Evolutionary conservation across 2,888 invertebrate genomes (phyloP).

Genomic region (Tipula confusa): DNA sequence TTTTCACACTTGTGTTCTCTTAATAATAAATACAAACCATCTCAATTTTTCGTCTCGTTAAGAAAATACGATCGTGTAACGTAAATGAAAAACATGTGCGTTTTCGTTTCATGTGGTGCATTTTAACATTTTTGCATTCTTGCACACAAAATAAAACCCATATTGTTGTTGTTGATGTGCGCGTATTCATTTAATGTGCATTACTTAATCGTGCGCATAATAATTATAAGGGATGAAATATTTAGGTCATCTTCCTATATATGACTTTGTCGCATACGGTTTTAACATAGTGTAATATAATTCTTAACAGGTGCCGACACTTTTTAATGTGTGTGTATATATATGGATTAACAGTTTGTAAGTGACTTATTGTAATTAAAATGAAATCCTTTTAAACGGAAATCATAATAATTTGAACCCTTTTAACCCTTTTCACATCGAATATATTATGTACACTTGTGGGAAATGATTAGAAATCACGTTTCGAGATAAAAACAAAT

Average conservation of each 20-base stretch:
- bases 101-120: background rate
- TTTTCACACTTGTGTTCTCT: background rate
- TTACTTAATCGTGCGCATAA: conserved; percentile 20
- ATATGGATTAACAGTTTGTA: background rate
- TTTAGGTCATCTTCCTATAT: background rate
- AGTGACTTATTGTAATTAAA: conserved; percentile 15
- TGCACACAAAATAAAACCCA: too few species aligned
- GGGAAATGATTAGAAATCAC: background rate
- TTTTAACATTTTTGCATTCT: background rate
- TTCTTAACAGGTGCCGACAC: background rate
- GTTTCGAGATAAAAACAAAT: background rate
- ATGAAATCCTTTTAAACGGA: background rate
- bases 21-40: too few species aligned
- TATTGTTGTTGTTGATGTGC: too few species aligned
- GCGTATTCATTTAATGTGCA: background rate
- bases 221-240: background rate
- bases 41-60: background rate
- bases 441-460: background rate
- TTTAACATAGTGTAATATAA: background rate
- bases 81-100: background rate
- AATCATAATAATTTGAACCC: conserved; percentile 4
- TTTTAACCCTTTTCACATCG: background rate
- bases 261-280: background rate
- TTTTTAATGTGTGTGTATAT: background rate
- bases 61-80: background rate